Evolutionary conservation across 2,888 invertebrate species (phyloP), one percentile per base, ranked within the genome.

Genomic region (Agrilus biguttatus): DNA sequence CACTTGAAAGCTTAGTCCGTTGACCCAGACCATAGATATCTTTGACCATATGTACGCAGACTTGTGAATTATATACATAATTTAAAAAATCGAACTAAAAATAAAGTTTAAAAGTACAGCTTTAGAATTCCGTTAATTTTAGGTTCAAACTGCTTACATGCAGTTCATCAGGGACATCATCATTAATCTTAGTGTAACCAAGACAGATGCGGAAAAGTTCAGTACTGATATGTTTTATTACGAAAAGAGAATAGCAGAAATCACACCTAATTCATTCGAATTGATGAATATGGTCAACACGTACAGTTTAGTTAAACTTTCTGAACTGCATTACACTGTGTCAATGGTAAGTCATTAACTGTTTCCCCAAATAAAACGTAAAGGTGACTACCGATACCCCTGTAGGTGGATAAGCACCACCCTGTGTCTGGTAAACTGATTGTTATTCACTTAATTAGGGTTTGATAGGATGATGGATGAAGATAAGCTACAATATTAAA

Each of bases 171-270:
- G 67, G 44, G 73, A 75, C 50, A 62, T 69, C 1, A 67, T 70
- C 0, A 66, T 67, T 44, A 57, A 63, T 13, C 54, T 75, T 44
- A 68, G 69, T 28, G 69, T 68, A 2, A 65, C 69, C 2, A 62
- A 60, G 41, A 56, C 57, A 32, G 66, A 68, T 40, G 72, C 74
- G 0, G 56, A 60, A 3, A 61, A 61, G 46, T 74, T 73, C 57
- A 68, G 70, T 19, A 65, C 66, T 12, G 70, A 72, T 49, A 67
- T 74, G 46, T 73, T 71, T 51, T 64, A 63, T 47, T 74, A 72
- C 53, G 74, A 75, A 54, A 70, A 68, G 55, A 56, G 74, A 23
- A 65, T 75, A 8, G 73, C 73, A 1, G 71, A 72, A 56, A 62
- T 71, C 8, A 68, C 67, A 7, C 72, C 72, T 1, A 57, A 59